phyloP scores from a whole-genome alignment of 1,140 invertebrate genomes.

The Drosophila oshimai region DNA sequence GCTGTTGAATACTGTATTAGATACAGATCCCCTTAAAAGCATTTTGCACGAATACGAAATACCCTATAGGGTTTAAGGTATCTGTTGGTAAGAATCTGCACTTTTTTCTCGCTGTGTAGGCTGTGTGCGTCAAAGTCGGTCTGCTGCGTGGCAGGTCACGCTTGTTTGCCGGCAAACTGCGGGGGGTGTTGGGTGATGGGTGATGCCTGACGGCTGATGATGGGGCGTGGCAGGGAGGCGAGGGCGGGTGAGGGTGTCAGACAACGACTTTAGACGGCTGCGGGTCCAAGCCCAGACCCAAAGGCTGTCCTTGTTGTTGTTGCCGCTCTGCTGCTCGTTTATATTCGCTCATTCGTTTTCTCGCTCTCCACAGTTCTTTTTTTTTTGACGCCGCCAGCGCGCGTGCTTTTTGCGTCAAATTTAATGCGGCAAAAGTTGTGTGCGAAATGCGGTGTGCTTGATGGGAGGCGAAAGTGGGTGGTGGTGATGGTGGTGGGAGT shows the following conservation, averaged over 20 bases:
- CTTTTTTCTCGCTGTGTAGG: not conserved
- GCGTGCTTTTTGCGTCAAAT: conserved; percentile 57
- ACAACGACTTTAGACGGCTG: conserved; percentile 54
- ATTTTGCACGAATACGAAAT: too few species aligned
- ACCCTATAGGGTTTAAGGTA: too few species aligned
- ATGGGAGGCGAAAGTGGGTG: not conserved
- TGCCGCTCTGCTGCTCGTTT: conserved; percentile 31
- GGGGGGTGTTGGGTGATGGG: not conserved
- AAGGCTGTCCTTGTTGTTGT: not conserved
- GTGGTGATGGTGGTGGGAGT: not conserved
- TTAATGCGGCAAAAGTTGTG: conserved; percentile 72
- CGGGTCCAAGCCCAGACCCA: conserved; percentile 36
- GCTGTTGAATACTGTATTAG: too few species aligned
- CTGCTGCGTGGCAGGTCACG: conserved; percentile 63
- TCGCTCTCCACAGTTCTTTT: conserved; percentile 4
- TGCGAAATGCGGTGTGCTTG: conserved; percentile 39
- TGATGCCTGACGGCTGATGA: conserved; percentile 17
- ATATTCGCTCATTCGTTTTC: conserved; percentile 35
- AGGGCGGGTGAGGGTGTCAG: conserved; percentile 26
- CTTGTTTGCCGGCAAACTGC: conserved; percentile 47
- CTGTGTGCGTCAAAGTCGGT: conserved; percentile 50
- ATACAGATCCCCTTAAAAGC: too few species aligned
- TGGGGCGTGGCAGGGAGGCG: conserved; percentile 3
- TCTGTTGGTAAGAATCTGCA: too few species aligned
- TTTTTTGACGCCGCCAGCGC: conserved; percentile 38